phyloP scores from a whole-genome alignment of 1,140 invertebrate species.

The Bombus ignitus region DNA sequence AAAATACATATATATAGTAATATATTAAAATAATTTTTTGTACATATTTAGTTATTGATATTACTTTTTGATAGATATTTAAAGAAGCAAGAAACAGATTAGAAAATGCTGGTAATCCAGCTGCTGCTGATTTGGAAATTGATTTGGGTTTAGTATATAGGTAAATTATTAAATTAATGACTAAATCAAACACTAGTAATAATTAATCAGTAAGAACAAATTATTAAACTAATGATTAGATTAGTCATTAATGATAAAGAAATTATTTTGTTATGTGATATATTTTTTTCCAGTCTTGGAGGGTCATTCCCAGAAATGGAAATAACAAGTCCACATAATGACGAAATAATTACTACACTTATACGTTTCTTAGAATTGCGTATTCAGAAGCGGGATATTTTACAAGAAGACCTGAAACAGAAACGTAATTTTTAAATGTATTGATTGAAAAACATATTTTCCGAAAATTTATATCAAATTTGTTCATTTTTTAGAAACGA shows the following conservation, averaged over 20 bases:
- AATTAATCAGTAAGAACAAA: slow-evolving; percentile 23
- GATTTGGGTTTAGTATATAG: slow-evolving; percentile 87
- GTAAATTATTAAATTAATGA: slow-evolving; percentile 50
- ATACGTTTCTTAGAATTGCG: slow-evolving; percentile 88
- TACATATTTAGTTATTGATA: slow-evolving; percentile 28
- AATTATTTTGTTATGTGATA: not conserved
- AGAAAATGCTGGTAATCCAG: slow-evolving; percentile 81
- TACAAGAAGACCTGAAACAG: slow-evolving; percentile 80
- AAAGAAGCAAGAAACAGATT: slow-evolving; percentile 82
- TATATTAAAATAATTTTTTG: not conserved
- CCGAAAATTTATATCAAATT: slow-evolving; percentile 22
- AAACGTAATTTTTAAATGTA: slow-evolving; percentile 76
- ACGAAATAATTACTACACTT: slow-evolving; percentile 85
- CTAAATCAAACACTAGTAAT: not conserved
- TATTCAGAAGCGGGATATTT: slow-evolving; percentile 84
- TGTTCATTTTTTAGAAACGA: slow-evolving; percentile 82
- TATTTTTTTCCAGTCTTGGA: slow-evolving; percentile 68
- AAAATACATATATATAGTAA: not conserved
- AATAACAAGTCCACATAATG: slow-evolving; percentile 86
- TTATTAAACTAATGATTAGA: not conserved
- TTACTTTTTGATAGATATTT: slow-evolving; percentile 73
- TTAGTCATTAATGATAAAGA: not conserved
- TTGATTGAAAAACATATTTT: not conserved
- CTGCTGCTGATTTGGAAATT: slow-evolving; percentile 84
- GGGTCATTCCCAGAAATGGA: slow-evolving; percentile 86